phyloP scores from a whole-genome alignment of 1,140 invertebrate genomes.

The Dryas iulia region DNA sequence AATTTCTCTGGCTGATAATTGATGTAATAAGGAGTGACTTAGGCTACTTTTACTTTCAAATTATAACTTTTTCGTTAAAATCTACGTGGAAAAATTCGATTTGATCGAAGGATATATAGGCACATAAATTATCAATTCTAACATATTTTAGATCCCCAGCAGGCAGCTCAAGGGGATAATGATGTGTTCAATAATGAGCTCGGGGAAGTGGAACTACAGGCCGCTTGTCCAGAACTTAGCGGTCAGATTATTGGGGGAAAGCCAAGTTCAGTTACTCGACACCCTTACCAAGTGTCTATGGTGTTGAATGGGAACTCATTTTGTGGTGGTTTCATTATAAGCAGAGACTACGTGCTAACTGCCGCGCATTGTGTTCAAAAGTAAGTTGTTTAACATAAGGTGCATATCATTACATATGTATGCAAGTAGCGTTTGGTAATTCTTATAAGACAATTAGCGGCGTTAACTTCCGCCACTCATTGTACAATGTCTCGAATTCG shows the following conservation, averaged over 20 bases:
- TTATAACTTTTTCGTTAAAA: too few relatives aligned
- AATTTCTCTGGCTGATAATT: too few relatives aligned
- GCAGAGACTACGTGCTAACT: conserved; percentile 66
- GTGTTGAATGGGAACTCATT: conserved; percentile 69
- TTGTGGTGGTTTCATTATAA: conserved; percentile 75
- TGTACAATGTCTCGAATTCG: too few relatives aligned
- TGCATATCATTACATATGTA: too few relatives aligned
- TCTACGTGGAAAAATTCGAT: too few relatives aligned
- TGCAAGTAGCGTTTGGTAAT: too few relatives aligned
- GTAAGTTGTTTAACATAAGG: conserved; percentile 46
- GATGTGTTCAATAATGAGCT: conserved; percentile 36
- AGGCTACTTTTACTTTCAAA: too few relatives aligned
- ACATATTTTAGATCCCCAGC: conserved; percentile 58
- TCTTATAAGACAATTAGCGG: too few relatives aligned
- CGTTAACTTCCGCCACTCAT: too few relatives aligned
- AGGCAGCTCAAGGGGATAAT: conserved; percentile 43
- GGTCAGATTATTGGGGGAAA: conserved; percentile 72
- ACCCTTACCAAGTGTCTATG: conserved; percentile 74
- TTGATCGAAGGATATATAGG: too few relatives aligned
- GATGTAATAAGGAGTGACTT: too few relatives aligned
- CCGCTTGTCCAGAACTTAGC: conserved; percentile 63
- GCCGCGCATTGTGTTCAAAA: conserved; percentile 74
- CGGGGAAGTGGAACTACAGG: conserved; percentile 54
- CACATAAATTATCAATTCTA: neutral
- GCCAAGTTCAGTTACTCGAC: conserved; percentile 58